phyloP scores from a whole-genome alignment of 2,797 vertebrate species.

The Microctenopoma steveboyesi region DNA sequence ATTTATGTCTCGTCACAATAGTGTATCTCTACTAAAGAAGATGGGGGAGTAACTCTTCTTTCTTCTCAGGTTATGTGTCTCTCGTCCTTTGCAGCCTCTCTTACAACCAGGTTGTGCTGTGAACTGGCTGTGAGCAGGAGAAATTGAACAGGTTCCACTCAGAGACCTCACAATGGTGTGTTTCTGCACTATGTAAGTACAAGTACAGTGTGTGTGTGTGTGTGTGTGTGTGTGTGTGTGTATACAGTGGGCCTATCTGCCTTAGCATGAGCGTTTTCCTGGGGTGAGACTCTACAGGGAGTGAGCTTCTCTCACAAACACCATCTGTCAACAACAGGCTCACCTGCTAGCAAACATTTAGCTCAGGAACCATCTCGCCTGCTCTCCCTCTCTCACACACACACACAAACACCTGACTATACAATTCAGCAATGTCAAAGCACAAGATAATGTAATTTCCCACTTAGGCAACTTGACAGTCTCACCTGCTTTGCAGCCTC shows the following conservation, averaged over 20 bases:
- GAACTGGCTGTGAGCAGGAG: conserved; percentile 56
- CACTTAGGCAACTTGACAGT: conserved; percentile 71
- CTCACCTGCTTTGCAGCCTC: conserved; percentile 69
- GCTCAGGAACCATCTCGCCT: conserved; percentile 74
- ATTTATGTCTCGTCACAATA: too few relatives aligned
- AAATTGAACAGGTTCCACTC: conserved; percentile 42
- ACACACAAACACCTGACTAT: conserved; percentile 28
- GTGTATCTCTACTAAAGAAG: neutral
- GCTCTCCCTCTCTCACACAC: conserved; percentile 12
- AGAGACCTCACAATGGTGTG: conserved; percentile 38
- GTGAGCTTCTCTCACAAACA: conserved; percentile 83
- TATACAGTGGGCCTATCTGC: conserved; percentile 65
- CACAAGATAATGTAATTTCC: conserved; percentile 74
- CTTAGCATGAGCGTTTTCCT: conserved; percentile 77
- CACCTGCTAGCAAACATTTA: conserved; percentile 88
- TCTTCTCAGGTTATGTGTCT: neutral
- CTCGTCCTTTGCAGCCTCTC: conserved; percentile 25
- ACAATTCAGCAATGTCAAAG: conserved; percentile 70
- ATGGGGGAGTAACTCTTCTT: neutral
- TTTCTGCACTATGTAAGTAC: conserved; percentile 32
- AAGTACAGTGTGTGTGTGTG: conserved; percentile 26
- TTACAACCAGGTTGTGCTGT: conserved; percentile 44
- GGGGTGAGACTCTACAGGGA: conserved; percentile 87
- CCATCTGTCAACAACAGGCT: conserved; percentile 92
- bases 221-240: conserved; percentile 47